A percentile compares a stretch with the other conserved stretches of the same genome.
These are phyloP conservation scores for Alethe diademata DNA, from an alignment of 2,113 vertebrate genomes.

Conservation along the genomic window DNA sequence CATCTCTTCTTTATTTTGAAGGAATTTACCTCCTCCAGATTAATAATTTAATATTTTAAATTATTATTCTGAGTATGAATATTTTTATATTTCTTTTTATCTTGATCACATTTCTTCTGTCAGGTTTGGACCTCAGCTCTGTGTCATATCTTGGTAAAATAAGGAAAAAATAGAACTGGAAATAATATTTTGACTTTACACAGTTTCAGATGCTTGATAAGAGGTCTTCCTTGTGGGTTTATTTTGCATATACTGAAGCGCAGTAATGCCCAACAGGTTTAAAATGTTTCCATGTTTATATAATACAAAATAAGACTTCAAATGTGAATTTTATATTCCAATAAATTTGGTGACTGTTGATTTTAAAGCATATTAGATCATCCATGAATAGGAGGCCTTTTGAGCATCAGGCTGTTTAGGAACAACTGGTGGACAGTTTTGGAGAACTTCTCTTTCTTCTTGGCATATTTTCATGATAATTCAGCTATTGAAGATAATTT, in stretches of 20 bases:
- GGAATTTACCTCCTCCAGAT: background rate
- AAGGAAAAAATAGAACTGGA: background rate
- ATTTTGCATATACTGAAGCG: background rate
- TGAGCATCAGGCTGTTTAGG: background rate
- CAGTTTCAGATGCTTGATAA: background rate
- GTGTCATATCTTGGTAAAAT: background rate
- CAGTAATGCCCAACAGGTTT: background rate
- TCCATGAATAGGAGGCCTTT: background rate
- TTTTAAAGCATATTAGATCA: background rate
- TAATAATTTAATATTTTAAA: background rate
- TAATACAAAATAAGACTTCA: background rate
- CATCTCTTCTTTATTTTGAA: background rate
- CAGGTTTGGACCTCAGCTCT: background rate
- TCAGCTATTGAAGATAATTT: constrained; percentile 26
- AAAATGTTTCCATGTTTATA: background rate
- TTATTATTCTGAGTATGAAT: background rate
- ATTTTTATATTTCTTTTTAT: background rate
- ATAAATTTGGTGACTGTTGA: background rate
- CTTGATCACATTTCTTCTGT: background rate
- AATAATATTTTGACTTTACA: background rate
- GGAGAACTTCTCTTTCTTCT: background rate
- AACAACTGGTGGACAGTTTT: background rate
- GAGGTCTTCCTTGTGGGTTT: background rate
- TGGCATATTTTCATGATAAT: background rate
- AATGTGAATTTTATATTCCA: background rate